These are phyloP conservation scores for Pogonomyrmex californicus DNA, from an alignment of 1,140 invertebrate species.

Conservation along the genomic window DNA sequence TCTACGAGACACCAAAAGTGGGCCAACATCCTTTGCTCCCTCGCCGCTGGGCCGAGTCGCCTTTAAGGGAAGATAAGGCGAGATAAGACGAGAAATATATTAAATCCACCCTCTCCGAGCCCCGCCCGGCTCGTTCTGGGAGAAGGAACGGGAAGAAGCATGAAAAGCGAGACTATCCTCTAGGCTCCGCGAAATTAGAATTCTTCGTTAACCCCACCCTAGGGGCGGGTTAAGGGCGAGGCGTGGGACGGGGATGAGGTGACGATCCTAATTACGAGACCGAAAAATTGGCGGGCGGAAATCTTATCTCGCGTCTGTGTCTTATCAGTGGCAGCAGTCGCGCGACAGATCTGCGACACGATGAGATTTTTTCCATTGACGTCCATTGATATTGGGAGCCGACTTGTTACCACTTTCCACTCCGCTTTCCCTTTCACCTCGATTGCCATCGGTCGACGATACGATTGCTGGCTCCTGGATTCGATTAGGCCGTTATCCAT, in stretches of 20 bases:
- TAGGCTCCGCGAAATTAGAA: conserved; percentile 72
- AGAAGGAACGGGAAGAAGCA: conserved; percentile 53
- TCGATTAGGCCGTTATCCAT: conserved; percentile 45
- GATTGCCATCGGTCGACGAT: conserved; percentile 16
- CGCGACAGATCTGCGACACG: conserved; percentile 12
- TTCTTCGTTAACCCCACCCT: conserved; percentile 69
- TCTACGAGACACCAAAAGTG: conserved; percentile 76
- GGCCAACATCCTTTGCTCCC: conserved; percentile 75
- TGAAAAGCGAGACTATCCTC: conserved; percentile 55
- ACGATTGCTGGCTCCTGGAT: conserved; percentile 19
- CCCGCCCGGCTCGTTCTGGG: conserved; percentile 57
- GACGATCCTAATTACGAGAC: conserved; percentile 64
- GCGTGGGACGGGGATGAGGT: conserved; percentile 15
- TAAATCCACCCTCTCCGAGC: conserved; percentile 69
- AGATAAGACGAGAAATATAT: conserved; percentile 79
- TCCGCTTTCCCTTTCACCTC: background rate
- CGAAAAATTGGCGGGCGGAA: conserved; percentile 62
- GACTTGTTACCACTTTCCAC: background rate
- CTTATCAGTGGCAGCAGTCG: background rate
- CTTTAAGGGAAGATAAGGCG: conserved; percentile 77
- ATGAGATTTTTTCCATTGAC: background rate
- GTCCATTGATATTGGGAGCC: background rate
- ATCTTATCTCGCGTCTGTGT: conserved; percentile 49
- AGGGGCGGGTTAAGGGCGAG: background rate
- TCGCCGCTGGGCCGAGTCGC: conserved; percentile 72